Base-by-base conservation (phyloP, 2,888 invertebrate species). In the Apoderus coryli region DNA sequence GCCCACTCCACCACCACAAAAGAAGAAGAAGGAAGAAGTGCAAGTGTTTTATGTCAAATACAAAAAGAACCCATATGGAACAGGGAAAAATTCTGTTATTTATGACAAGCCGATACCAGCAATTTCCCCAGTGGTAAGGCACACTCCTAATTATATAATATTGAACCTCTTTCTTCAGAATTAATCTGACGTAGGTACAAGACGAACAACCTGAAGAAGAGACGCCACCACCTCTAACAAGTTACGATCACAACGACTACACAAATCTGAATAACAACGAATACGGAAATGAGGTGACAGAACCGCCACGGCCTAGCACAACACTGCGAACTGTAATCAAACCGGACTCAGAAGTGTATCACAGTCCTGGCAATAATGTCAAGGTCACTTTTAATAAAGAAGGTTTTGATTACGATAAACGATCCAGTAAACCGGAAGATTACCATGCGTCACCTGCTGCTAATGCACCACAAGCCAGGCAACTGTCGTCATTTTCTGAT, bases 11-110 rank as follows among this genome's bases (percentile, higher is more conserved):
- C 63, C 64, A 10, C 56, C 67, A 2, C 61, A 60, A 10, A 66
- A 65, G 39, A 66, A 69, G 39, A 69, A 69, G 42, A 84, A 82
- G 49, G 85, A 86, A 50, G 82, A 85, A 14, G 82, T 86, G 22
- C 86, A 88, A 47, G 88, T 88, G 1, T 88, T 84, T 53, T 88
- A 86, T 50, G 86, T 88, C 0, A 86, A 86, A 56, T 88, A 88
- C 51, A 82, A 84, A 51, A 85, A 86, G 53, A 82, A 85, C 47
- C 78, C 71, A 2, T 62, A 73, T 43, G 70, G 78, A 9, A 65
- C 72, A 41, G 69, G 72, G 0, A 72, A 76, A 42, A 67, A 76
- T 27, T 74, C 77, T 41, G 67, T 85, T 7, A 69, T 84, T 29
- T 76, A 85, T 50, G 85, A 85, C 36, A 69, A 76, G 38, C 85